Conservation (phyloP, 2,113 vertebrate genomes). For the Platichthys flesus region DNA sequence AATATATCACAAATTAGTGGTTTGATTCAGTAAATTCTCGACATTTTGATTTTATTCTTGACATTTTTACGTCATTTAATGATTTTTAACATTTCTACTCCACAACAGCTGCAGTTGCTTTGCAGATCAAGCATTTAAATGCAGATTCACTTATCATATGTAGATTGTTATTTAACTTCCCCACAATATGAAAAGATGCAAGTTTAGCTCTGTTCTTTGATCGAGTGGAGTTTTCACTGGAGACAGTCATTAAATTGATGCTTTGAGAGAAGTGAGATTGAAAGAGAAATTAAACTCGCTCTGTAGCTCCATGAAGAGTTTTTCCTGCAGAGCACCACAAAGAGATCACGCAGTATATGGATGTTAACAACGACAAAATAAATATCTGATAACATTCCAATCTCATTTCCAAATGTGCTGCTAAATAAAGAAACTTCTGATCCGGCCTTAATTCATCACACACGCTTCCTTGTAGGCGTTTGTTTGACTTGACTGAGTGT, state of each 20-base stretch:
- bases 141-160: not conserved
- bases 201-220: too few species aligned
- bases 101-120: not conserved
- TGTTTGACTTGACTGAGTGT: slow-evolving; percentile 59
- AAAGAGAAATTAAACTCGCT: not conserved
- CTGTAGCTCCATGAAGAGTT: not conserved
- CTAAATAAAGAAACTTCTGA: slow-evolving; percentile 57
- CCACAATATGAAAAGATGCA: not conserved
- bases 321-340: too few species aligned
- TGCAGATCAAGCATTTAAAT: not conserved
- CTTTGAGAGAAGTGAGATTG: too few species aligned
- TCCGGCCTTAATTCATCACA: slow-evolving; percentile 41
- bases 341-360: not conserved
- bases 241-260: too few species aligned
- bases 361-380: slow-evolving; percentile 24
- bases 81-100: too few species aligned
- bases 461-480: slow-evolving; percentile 59
- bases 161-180: not conserved
- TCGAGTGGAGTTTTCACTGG: too few species aligned
- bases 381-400: slow-evolving; percentile 59
- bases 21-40: too few species aligned
- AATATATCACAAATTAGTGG: too few species aligned
- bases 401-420: slow-evolving; percentile 48
- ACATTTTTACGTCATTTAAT: too few species aligned
- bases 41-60: too few species aligned